Conservation (phyloP, 2,888 invertebrate species). For the Phlogophora meticulosa region DNA sequence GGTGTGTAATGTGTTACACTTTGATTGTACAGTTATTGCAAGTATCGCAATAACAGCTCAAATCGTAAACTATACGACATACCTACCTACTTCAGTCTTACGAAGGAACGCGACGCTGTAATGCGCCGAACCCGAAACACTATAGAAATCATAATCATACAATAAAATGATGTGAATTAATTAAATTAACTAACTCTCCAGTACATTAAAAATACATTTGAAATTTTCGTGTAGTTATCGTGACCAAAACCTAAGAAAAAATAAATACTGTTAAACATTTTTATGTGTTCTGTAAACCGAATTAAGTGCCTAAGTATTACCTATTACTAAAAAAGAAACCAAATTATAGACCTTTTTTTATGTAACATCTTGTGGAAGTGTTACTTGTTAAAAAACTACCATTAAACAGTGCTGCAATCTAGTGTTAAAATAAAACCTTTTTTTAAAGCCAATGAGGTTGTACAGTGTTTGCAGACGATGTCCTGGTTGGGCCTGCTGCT, state of each 20-base stretch:
- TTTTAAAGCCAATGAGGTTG: slow-evolving; percentile 11
- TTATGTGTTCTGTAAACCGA: too few species aligned
- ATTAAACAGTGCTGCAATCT: too few species aligned
- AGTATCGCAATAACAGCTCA: slow-evolving; percentile 39
- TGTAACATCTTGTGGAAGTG: not conserved
- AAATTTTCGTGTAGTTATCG: too few species aligned
- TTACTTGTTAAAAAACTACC: not conserved
- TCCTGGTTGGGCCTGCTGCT: not conserved
- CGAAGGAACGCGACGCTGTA: too few species aligned
- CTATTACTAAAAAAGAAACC: not conserved
- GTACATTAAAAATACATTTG: too few species aligned
- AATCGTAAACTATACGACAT: not conserved
- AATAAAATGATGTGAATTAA: too few species aligned
- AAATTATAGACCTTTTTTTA: not conserved
- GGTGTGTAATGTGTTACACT: not conserved
- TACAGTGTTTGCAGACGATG: slow-evolving; percentile 18
- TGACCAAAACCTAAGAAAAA: too few species aligned
- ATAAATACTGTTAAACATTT: too few species aligned
- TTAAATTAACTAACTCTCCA: too few species aligned
- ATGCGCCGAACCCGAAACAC: too few species aligned
- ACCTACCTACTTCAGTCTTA: not conserved
- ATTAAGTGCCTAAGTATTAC: too few species aligned
- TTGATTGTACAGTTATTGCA: slow-evolving; percentile 35
- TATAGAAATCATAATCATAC: too few species aligned
- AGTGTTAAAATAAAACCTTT: not conserved